These are phyloP conservation scores for Erithacus rubecula DNA, from an alignment of 2,797 vertebrate genomes.

Conservation along the genomic window DNA sequence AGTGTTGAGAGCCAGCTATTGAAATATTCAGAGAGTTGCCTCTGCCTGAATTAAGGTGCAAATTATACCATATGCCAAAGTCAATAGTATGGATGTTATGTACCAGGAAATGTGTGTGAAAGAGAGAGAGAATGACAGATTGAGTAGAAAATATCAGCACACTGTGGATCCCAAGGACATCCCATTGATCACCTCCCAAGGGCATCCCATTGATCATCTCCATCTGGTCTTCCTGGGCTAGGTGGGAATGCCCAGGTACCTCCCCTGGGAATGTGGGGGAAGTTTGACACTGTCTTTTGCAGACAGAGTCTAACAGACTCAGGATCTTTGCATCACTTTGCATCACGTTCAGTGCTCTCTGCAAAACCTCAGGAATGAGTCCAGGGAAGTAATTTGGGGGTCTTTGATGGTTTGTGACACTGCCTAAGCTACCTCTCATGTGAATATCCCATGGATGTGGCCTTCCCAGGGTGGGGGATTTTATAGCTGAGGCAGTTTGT, in stretches of 20 bases:
- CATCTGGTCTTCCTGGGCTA: neutral
- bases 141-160: neutral
- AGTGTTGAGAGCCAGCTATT: neutral
- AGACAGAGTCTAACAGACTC: neutral
- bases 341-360: neutral
- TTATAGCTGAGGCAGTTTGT: neutral
- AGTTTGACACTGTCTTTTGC: neutral
- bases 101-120: neutral
- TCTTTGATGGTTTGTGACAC: neutral
- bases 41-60: neutral
- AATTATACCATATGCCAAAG: neutral
- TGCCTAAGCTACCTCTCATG: fast-evolving
- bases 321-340: neutral
- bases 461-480: fast-evolving
- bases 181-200: neutral
- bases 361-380: neutral
- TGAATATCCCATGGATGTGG: neutral
- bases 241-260: neutral
- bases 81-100: neutral
- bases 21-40: neutral
- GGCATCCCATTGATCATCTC: fast-evolving
- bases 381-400: too few relatives aligned
- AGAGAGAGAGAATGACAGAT: neutral
- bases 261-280: neutral
- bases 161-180: fast-evolving